Base-by-base conservation (phyloP, 2,888 invertebrate species). In the Theodoxus fluviatilis region DNA sequence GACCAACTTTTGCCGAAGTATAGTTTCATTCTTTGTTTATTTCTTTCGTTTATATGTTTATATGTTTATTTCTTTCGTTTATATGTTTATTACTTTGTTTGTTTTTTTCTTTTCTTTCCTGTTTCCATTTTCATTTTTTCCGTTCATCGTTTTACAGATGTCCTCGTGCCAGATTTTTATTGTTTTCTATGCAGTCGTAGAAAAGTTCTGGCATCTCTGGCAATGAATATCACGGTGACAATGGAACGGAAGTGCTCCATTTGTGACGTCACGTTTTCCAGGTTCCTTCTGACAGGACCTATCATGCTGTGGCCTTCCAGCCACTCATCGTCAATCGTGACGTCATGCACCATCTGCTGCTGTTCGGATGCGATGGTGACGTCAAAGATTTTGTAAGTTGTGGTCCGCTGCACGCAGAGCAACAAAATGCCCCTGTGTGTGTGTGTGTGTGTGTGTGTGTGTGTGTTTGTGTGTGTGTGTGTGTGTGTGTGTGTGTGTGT, bases 271-370 rank as follows among this genome's bases (percentile, higher is more conserved):
- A 59, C 31, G 37, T 72, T 49, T 73, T 75, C 22, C 68, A 81
- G 75, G 73, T 80, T 7, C 76, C 78, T 6, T 67, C 74, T 22
- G 76, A 76, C 28, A 55, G 71, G 22, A 65, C 74, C 4, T 80
- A 79, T 67, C 81, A 82, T 55, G 80, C 81, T 2, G 75, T 78
- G 1, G 78, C 74, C 12, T 83, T 82, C 71, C 77, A 81, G 57
- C 80, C 80, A n/a, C 59, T 83, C 55, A 78, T 82, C 43, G 74
- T 70, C 70, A 81, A 82, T 74, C 75, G 72, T 28, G 78, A 75
- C 40, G 71, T 79, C 52, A 75, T 83, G 68, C 83, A 83, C 67
- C 83, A 82, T 68, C 79, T 83, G 77, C 71, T 83, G 3, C 47
- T 83, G 66, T 83, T 83, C 73, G 80, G 78, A 1, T 81, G 81